Base-by-base conservation (phyloP, 2,888 invertebrate genomes). In the Pocota personata region DNA sequence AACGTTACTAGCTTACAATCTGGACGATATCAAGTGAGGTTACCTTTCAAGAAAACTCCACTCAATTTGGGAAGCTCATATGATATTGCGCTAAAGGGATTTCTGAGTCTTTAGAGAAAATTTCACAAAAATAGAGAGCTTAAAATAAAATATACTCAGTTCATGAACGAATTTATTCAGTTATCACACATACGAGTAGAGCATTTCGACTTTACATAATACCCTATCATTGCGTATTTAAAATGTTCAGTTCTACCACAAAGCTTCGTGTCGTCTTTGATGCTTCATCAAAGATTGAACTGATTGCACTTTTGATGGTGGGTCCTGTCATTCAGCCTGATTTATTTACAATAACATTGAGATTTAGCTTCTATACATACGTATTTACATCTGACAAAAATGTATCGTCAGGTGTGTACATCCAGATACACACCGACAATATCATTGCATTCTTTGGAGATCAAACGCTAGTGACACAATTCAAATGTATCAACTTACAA, bases 381-480 rank as follows among this genome's bases (percentile, higher is more conserved):
- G n/a, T n/a, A n/a, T n/a, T n/a, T n/a, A n/a, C n/a, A n/a, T n/a
- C n/a, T n/a, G n/a, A n/a, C n/a, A n/a, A n/a, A n/a, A n/a, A 87
- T 87, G 73, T 84, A 76, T 52, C 50, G 78, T 27, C 84, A 82
- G 73, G 19, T 82, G 43, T 79, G 12, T 76, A 73, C 4, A 69
- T 88, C n/a, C n/a, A n/a, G n/a, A n/a, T n/a, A n/a, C n/a, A n/a
- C n/a, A n/a, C n/a, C n/a, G n/a, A n/a, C n/a, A n/a, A n/a, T n/a
- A n/a, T n/a, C n/a, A n/a, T n/a, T n/a, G n/a, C n/a, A n/a, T n/a
- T 58, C 16, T 84, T 14, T 87, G 88, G 87, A 58, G 76, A 46
- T 32, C 62, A 8, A 58, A 75, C 5, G 37, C 48, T 12, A 66
- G 35, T 43, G 77, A 75, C 2, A 46, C 64, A 64, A 37, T 52